Evolutionary conservation across 2,113 vertebrate species (phyloP), one percentile per base, ranked within the genome.

Genomic region (Ancistrus triradiatus): DNA sequence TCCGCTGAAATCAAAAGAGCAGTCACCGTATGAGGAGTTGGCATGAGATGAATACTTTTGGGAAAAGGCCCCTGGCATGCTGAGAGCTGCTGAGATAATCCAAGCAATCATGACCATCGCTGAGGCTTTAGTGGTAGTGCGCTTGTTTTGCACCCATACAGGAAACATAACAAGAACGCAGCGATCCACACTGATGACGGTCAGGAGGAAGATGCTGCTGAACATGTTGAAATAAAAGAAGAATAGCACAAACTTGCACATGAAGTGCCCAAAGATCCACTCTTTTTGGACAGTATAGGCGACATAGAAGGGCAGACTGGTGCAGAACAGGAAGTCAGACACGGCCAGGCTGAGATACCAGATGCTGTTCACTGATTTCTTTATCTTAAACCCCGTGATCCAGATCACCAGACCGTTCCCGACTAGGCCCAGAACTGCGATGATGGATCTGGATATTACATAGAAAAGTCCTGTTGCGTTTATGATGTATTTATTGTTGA

Each of bases 121-220:
- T 2, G 75, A 89, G 0, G 94, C 92, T 13, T 87, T 83, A 13
- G 66, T 80, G 18, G 84, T 11, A 0, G 84, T 87, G 8, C 93
- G 92, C 37, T 93, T 87, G 81, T 98, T 98, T 80, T 98, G 93
- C 0, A 92, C 87, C 93, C 93, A 97, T 38, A 96, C 93, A 0
- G 95, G 94, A 50, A 89, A 89, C 10, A 91, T 66, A 25, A 97
- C 95, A 0, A 90, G 90, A 47, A 97, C 8, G 1, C 91, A 96
- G 57, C 94, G 94, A 70, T 98, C 93, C 0, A 92, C 52, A 50
- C 95, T 98, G 84, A 98, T 95, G 72, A 86, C 59, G 2, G 89
- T 88, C 53, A 98, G 84, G 59, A 97, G 81, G 52, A 97, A 89
- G 68, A 98, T 91, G 1, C 95, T 98, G 77, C 93, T 93, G 84